phyloP scores from a whole-genome alignment of 92 coral and sea anemone genomes.

The Heteractis magnifica region DNA sequence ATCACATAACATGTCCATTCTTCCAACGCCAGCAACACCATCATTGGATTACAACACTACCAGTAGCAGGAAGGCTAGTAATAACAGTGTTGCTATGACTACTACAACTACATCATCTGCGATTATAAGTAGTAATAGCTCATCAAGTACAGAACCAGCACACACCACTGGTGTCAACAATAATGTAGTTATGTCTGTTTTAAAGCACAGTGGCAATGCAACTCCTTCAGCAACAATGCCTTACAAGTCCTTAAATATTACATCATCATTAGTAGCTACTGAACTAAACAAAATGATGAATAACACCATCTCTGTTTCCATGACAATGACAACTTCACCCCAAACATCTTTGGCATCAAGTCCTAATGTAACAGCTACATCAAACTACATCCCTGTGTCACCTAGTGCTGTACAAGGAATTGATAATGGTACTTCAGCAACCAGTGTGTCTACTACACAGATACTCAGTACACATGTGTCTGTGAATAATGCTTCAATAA shows the following conservation, averaged over 20 bases:
- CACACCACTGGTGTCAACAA: not conserved
- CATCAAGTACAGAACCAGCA: not conserved
- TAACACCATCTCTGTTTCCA: not conserved
- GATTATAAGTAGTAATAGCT: not conserved
- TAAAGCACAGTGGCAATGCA: not conserved
- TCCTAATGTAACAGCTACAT: not conserved
- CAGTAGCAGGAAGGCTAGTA: not conserved
- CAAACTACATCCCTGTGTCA: not conserved
- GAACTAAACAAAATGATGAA: not conserved
- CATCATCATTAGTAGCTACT: not conserved
- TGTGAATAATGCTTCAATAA: not conserved
- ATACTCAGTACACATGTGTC: constrained; percentile 1
- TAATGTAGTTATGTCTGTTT: not conserved
- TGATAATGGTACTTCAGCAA: not conserved
- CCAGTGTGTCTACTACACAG: not conserved
- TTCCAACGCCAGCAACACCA: not conserved
- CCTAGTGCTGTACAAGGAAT: not conserved
- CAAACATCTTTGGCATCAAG: not conserved
- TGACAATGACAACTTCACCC: not conserved
- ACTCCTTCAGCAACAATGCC: not conserved
- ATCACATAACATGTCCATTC: not conserved
- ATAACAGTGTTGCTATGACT: not conserved
- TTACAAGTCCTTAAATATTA: not conserved
- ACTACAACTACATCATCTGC: not conserved
- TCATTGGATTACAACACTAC: not conserved